Base-by-base conservation (phyloP, 2,888 invertebrate genomes). In the Brachyptera putata region DNA sequence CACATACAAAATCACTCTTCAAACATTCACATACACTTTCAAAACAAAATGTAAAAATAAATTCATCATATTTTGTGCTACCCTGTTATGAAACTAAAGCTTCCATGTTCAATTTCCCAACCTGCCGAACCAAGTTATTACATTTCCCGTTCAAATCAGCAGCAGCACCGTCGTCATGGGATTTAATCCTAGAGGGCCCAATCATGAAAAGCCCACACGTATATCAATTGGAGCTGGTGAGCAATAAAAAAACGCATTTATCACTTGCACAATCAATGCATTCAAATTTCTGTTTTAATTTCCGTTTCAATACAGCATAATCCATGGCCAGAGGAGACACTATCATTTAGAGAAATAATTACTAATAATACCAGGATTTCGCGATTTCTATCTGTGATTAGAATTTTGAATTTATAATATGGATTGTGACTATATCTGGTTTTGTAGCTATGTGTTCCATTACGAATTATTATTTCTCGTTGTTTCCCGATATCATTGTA, bases 101-200 rank as follows among this genome's bases (percentile, higher is more conserved):
- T 46, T 18, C 46, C 46, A 46, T 24, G 46, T 46, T 46, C 46
- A 46, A 46, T 46, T 46, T 46, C 46, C 46, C 13, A 46, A 24
- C 46, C 18, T 21, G n/a, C 3, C 46, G 46, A 46, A 9, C 41
- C 22, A 4, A 22, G 46, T 46, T 46, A 46, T 46, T 21, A 46
- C 46, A 46, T 46, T 46, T 46, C 46, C 46, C 46, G 46, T 24
- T 46, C 46, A 24, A 46, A 46, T 46, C 46, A 46, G 46, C 46
- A 24, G 30, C 30, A 30, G 30, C 30, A 46, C 46, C 22, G 24
- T 21, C 22, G 24, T 24, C 22, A 46, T n/a, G 46, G 22, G 46
- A 46, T 46, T 46, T 46, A 24, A 46, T 21, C 46, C 22, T 7
- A 41, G 4, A n/a, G 46, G 46, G 46, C 22, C 22, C 46, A 46